Evolutionary conservation across 2,888 invertebrate species (phyloP).

Genomic region (Shargacucullia verbasci): DNA sequence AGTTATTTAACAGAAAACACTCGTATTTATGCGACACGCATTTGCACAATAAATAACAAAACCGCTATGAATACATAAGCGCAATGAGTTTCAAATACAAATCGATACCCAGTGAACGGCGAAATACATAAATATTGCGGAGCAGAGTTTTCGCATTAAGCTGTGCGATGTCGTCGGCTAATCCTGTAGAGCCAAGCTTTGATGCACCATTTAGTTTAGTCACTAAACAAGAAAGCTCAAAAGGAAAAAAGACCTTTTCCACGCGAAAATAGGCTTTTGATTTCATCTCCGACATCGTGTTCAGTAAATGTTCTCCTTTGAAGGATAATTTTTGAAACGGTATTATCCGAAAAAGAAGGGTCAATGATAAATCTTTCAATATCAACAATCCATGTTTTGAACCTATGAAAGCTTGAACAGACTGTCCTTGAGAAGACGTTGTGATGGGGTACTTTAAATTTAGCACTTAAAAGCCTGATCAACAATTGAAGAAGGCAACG

Average conservation of each 20-base stretch:
- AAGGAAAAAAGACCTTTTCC: constrained; percentile 1
- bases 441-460: no score
- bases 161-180: constrained; percentile 57
- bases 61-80: constrained; percentile 29
- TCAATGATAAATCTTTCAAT: no score
- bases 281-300: no score
- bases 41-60: constrained; percentile 27
- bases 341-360: no score
- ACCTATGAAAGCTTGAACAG: no score
- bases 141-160: constrained; percentile 61
- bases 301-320: no score
- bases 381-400: no score
- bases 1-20: constrained; percentile 19
- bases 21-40: constrained; percentile 20
- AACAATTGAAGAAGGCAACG: no score
- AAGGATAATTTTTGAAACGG: no score
- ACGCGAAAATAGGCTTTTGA: no score
- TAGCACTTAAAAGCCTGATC: no score
- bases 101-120: constrained; percentile 42
- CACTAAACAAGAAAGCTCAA: constrained; percentile 2
- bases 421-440: no score
- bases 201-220: constrained; percentile 55
- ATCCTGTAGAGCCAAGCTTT: constrained; percentile 58
- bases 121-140: constrained; percentile 42
- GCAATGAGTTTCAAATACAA: constrained; percentile 34